Evolutionary conservation across 2,113 vertebrate species (phyloP).

Genomic region (Chaenogobius annularis): DNA sequence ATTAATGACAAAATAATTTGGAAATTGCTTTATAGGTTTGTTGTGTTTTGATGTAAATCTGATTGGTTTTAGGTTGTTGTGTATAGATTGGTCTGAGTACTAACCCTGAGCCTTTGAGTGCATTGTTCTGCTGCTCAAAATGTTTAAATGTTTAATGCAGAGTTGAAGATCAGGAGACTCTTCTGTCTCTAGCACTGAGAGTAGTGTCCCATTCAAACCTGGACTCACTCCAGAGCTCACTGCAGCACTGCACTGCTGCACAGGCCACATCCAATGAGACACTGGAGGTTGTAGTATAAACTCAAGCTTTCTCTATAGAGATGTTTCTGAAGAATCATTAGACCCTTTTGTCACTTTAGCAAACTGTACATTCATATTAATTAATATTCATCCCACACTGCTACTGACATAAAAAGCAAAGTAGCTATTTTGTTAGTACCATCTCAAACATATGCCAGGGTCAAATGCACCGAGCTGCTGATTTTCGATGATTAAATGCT

Average conservation of each 20-base stretch:
- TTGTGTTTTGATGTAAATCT: too few relatives aligned
- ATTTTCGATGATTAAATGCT: too few relatives aligned
- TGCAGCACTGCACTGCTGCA: conserved; percentile 55
- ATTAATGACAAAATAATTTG: too few relatives aligned
- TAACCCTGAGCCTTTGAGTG: conserved; percentile 35
- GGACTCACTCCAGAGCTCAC: conserved; percentile 70
- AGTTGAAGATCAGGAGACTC: conserved; percentile 54
- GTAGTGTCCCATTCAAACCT: conserved; percentile 66
- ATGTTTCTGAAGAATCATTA: not conserved
- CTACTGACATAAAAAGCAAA: too few relatives aligned
- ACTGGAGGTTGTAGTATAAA: conserved; percentile 16
- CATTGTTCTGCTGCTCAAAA: conserved; percentile 55
- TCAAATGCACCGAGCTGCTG: too few relatives aligned
- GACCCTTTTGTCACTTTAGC: not conserved
- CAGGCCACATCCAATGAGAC: conserved; percentile 40
- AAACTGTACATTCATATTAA: not conserved
- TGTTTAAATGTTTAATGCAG: conserved; percentile 76
- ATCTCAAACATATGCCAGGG: too few relatives aligned
- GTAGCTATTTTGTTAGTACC: too few relatives aligned
- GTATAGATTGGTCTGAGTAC: conserved; percentile 11
- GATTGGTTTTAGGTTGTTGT: too few relatives aligned
- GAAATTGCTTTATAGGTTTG: too few relatives aligned
- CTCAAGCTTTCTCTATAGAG: not conserved
- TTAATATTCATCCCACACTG: too few relatives aligned
- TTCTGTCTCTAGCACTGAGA: conserved; percentile 38